Conservation (phyloP, 2,888 invertebrate species). For the Sarcophaga subvicina region DNA sequence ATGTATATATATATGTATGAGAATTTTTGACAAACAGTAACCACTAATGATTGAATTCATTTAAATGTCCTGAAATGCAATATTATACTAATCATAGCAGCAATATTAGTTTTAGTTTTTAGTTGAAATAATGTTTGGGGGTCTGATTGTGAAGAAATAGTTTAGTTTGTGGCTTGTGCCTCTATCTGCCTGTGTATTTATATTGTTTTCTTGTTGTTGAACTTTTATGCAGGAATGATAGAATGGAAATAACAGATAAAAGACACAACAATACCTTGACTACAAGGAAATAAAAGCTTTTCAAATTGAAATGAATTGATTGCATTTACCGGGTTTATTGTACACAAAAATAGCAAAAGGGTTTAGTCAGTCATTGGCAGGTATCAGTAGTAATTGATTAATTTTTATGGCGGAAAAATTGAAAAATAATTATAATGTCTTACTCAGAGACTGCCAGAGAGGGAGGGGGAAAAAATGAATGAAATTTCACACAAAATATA, state of each 20-base stretch:
- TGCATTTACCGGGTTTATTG: neutral
- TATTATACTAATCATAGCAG: neutral
- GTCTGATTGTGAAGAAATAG: slow-evolving; percentile 53
- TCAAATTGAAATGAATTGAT: neutral
- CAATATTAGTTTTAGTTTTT: neutral
- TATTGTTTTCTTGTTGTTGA: neutral
- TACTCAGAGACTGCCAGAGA: too few species aligned
- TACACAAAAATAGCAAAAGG: neutral
- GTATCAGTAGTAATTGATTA: neutral
- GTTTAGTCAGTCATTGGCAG: neutral
- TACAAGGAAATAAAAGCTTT: neutral
- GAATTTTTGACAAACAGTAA: too few species aligned
- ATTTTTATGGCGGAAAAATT: neutral
- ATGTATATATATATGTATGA: too few species aligned
- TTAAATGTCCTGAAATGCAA: neutral
- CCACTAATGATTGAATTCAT: neutral
- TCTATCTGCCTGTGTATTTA: neutral
- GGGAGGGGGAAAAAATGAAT: too few species aligned
- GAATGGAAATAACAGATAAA: neutral
- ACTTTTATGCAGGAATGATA: neutral
- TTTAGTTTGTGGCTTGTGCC: neutral
- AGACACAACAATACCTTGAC: neutral
- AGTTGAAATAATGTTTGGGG: slow-evolving; percentile 46
- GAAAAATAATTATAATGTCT: too few species aligned
- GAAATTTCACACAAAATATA: too few species aligned